Evolutionary conservation across 1,140 invertebrate species (phyloP).

Genomic region (Drosophila fuyamai): DNA sequence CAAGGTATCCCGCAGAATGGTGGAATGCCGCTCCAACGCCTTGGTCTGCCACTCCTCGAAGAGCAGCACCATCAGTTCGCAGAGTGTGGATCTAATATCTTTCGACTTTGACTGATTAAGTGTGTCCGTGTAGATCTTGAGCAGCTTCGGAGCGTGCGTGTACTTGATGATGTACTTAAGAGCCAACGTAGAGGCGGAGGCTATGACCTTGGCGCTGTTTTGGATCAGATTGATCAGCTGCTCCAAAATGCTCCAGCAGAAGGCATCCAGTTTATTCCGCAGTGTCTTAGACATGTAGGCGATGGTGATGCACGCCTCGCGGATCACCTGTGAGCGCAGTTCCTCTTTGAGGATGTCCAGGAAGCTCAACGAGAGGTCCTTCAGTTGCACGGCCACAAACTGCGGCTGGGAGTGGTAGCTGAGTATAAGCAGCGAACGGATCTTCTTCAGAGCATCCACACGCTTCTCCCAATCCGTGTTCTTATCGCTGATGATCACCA

Average conservation of each 20-base stretch:
- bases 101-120: constrained; percentile 94
- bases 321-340: constrained; percentile 90
- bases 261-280: constrained; percentile 93
- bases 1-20: constrained; percentile 92
- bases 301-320: constrained; percentile 97
- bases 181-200: constrained; percentile 94
- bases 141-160: constrained; percentile 92
- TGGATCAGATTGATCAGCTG: constrained; percentile 96
- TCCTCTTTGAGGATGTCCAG: constrained; percentile 93
- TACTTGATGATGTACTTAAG: constrained; percentile 95
- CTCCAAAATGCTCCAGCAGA: constrained; percentile 92
- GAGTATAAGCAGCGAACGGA: constrained; percentile 92
- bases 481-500: constrained; percentile 91
- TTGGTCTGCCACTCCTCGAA: constrained; percentile 94
- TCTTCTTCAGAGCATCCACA: constrained; percentile 94
- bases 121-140: constrained; percentile 94
- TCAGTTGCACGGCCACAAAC: constrained; percentile 90
- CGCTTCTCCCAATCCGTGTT: constrained; percentile 97
- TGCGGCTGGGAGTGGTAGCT: constrained; percentile 92
- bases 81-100: constrained; percentile 92
- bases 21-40: constrained; percentile 92
- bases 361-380: constrained; percentile 92
- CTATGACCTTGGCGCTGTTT: constrained; percentile 98
- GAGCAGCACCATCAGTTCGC: constrained; percentile 94
- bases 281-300: constrained; percentile 95